Conservation (phyloP, 2,888 invertebrate genomes). For the Leucoma salicis region DNA sequence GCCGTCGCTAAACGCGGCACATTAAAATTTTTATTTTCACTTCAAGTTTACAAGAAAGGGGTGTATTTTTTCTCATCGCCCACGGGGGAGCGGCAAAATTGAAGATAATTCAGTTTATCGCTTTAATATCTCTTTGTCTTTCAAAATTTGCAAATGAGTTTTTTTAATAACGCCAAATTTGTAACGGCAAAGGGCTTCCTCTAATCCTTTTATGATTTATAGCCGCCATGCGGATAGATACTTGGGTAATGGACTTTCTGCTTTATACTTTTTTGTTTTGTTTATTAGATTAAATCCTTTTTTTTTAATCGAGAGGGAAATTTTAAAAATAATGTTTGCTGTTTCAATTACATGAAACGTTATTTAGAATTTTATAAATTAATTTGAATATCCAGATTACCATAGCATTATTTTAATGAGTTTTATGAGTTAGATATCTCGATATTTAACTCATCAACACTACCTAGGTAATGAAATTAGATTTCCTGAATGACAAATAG, state of each 20-base stretch:
- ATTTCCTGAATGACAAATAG: no score
- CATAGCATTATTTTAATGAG: no score
- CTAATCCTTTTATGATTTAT: slow-evolving; percentile 76
- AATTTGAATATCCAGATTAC: no score
- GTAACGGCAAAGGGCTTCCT: slow-evolving; percentile 52
- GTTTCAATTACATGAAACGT: no score
- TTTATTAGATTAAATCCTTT: slow-evolving; percentile 47
- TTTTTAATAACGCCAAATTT: slow-evolving; percentile 80
- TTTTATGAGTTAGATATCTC: no score
- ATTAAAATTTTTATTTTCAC: slow-evolving; percentile 66
- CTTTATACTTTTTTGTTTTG: slow-evolving; percentile 43
- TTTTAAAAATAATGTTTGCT: neutral
- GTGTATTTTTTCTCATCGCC: slow-evolving; percentile 52
- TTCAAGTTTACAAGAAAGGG: slow-evolving; percentile 53
- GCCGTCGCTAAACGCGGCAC: slow-evolving; percentile 35
- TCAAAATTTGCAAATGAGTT: slow-evolving; percentile 80
- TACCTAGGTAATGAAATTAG: no score
- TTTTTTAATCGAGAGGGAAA: slow-evolving; percentile 25
- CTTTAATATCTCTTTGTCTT: slow-evolving; percentile 78
- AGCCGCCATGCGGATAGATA: slow-evolving; percentile 46
- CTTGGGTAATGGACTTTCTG: slow-evolving; percentile 52
- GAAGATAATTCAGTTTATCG: slow-evolving; percentile 77
- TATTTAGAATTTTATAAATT: no score
- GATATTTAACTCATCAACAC: no score
- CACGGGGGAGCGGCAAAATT: slow-evolving; percentile 54